Percentiles rank a stretch among this genome's conserved stretches.
Conservation (phyloP, 1,140 invertebrate genomes). For the Conus ventricosus region DNA sequence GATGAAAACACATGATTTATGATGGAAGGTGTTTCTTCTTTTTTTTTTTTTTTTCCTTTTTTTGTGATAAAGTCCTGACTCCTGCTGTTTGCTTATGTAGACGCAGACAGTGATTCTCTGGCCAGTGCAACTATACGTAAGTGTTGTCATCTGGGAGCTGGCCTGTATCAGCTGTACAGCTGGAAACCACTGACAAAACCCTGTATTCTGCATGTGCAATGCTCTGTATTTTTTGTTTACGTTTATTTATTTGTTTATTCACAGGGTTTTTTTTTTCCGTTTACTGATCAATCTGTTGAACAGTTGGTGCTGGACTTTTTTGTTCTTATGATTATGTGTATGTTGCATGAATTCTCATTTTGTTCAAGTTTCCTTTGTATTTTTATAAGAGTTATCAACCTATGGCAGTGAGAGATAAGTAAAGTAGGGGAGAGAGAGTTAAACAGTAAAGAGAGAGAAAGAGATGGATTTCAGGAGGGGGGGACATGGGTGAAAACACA, state of each 20-base stretch:
- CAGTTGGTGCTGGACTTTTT: background rate
- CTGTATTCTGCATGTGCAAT: slow-evolving; percentile 6
- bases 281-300: background rate
- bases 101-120: slow-evolving; percentile 33
- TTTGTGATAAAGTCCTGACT: no score
- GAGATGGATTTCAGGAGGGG: no score
- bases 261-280: background rate
- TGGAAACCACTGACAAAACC: background rate
- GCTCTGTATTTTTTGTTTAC: background rate
- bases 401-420: background rate
- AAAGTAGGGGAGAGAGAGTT: background rate
- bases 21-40: no score
- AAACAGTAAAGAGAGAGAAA: background rate
- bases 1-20: no score
- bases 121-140: slow-evolving; percentile 37
- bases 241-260: background rate
- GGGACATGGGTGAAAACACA: no score
- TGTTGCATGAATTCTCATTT: background rate
- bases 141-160: background rate
- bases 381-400: background rate
- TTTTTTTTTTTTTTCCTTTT: no score
- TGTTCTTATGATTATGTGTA: background rate
- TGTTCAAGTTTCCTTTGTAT: background rate
- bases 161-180: background rate
- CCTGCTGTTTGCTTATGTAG: slow-evolving; percentile 1